Evolutionary conservation across 2,113 vertebrate genomes (phyloP).

Genomic region (Prionailurus bengalensis): DNA sequence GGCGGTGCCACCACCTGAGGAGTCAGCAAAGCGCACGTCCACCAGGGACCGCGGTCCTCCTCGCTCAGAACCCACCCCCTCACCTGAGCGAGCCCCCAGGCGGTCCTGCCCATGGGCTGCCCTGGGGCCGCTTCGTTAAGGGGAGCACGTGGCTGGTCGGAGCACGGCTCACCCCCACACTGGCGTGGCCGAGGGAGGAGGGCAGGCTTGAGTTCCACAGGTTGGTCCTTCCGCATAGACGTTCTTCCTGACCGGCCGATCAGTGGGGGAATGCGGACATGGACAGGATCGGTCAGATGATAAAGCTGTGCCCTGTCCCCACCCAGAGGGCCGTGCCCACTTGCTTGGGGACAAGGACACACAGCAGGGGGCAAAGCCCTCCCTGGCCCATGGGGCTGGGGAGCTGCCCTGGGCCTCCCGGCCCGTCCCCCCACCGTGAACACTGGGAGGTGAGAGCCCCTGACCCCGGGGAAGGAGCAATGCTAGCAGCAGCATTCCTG

Average conservation of each 20-base stretch:
- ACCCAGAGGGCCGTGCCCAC: too few species aligned
- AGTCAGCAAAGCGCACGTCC: not conserved
- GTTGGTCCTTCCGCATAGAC: too few species aligned
- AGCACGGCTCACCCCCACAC: not conserved
- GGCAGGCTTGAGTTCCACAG: too few species aligned
- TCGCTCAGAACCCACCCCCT: not conserved
- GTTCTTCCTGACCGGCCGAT: not conserved
- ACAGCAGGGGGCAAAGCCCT: not conserved
- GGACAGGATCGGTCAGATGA: not conserved
- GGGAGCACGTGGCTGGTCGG: not conserved
- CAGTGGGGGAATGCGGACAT: not conserved
- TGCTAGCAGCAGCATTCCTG: not conserved
- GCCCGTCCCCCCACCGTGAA: rapidly evolving
- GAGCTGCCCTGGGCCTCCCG: not conserved
- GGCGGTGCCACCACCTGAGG: rapidly evolving
- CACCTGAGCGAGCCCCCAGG: too few species aligned
- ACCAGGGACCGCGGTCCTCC: not conserved
- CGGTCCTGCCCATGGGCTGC: not conserved
- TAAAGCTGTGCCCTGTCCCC: not conserved
- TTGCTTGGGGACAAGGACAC: not conserved
- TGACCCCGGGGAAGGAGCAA: not conserved
- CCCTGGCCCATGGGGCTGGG: not conserved
- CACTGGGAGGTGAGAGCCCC: not conserved
- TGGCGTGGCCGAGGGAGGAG: too few species aligned
- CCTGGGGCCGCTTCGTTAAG: not conserved